Base-by-base conservation (phyloP, 2,888 invertebrate species). In the Yponomeuta sedellus region DNA sequence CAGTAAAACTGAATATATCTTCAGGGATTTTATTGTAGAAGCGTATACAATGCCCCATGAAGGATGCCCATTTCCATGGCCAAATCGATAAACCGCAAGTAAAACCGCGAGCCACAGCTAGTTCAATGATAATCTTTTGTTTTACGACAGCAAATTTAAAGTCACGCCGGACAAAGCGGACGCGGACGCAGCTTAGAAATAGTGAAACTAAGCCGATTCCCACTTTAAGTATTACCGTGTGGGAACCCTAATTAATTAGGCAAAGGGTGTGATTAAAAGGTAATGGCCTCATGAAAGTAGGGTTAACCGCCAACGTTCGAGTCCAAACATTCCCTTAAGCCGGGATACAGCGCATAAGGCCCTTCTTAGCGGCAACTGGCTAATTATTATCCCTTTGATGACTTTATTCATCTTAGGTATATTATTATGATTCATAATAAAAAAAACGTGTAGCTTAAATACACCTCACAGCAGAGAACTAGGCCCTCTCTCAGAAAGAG, bases 201-300 rank as follows among this genome's bases (percentile, higher is more conserved):
- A 52, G 22, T 61, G 25, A 52, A 61, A 44, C 66, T 76, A 79
- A 80, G 77, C 81, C 77, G 75, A 79, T 79, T 79, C 77, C 73
- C 75, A 74, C 74, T 77, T 77, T 78, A 80, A 81, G 81, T 79
- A 82, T 69, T 76, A 76, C 68, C 68, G 69, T 69, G 68, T 71
- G 44, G 44, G 76, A 81, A 83, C 86, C 86, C 81, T 82, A 83
- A 87, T 87, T 87, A 86, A 88, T 87, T 85, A 84, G 77, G 74
- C 75, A 78, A 79, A 75, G 80, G 81, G 77, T 74, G 78, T 80
- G 80, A 85, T 79, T 79, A 78, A 84, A 83, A 82, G 81, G 82
- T 86, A 86, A 86, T 84, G 81, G 80, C 71, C 72, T 77, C 73
- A 73, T 75, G 77, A 77, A 77, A 75, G 73, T 74, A 74, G 76